phyloP scores from a whole-genome alignment of 1,140 invertebrate species.

The Oreohelix idahoensis region DNA sequence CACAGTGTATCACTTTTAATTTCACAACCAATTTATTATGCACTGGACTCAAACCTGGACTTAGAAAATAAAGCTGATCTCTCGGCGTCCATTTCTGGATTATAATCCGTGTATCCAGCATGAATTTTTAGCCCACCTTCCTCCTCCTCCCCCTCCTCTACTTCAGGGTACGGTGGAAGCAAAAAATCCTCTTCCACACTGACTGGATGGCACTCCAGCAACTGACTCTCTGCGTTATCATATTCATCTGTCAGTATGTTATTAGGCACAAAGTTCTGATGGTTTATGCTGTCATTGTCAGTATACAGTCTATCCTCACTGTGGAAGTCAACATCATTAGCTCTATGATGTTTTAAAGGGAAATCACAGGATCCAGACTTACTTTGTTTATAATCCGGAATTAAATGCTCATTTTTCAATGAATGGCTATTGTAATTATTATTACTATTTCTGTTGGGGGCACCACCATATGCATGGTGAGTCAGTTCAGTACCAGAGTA shows the following conservation, averaged over 20 bases:
- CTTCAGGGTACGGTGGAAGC: slow-evolving; percentile 38
- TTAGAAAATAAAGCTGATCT: slow-evolving; percentile 24
- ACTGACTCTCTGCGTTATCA: slow-evolving; percentile 5
- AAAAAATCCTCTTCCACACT: slow-evolving; percentile 42
- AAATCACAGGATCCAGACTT: neutral
- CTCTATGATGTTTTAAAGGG: neutral
- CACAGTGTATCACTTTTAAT: too few relatives aligned
- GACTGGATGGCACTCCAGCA: neutral
- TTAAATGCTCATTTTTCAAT: neutral
- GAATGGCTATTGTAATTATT: slow-evolving; percentile 1
- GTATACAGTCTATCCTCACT: neutral
- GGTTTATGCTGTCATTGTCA: neutral
- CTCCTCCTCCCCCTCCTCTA: neutral
- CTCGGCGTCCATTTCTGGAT: slow-evolving; percentile 1
- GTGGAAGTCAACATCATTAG: neutral
- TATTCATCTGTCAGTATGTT: neutral
- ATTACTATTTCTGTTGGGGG: slow-evolving; percentile 29
- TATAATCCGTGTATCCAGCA: slow-evolving; percentile 19
- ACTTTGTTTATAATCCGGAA: neutral
- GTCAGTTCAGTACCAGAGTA: slow-evolving; percentile 14
- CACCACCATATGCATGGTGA: slow-evolving; percentile 30
- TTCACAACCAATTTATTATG: slow-evolving; percentile 2
- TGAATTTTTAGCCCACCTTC: neutral
- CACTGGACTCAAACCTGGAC: slow-evolving; percentile 38
- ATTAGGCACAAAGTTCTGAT: neutral